A percentile compares a stretch with the other conserved stretches of the same genome.
phyloP scores from a whole-genome alignment of 1,140 invertebrate species.

The Panagrolaimus sp. region DNA sequence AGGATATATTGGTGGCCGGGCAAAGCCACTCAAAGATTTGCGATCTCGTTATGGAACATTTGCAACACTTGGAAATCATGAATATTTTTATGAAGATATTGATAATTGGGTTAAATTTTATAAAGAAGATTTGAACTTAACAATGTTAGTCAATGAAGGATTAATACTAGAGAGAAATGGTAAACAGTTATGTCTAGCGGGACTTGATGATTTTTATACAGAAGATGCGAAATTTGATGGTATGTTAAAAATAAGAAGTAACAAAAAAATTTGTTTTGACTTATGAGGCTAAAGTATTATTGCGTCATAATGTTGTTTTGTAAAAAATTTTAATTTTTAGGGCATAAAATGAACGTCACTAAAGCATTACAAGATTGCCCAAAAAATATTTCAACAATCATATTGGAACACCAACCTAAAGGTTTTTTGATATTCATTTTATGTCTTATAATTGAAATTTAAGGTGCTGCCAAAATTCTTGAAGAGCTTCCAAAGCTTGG shows the following conservation, averaged over 20 bases:
- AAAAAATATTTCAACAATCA: conserved; percentile 18
- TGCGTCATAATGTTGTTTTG: too few species aligned
- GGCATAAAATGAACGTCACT: conserved; percentile 31
- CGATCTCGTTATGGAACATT: conserved; percentile 38
- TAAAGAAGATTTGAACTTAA: conserved; percentile 27
- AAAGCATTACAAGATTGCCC: conserved; percentile 36
- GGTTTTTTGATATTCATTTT: too few species aligned
- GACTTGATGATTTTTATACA: conserved; percentile 36
- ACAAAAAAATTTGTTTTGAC: too few species aligned
- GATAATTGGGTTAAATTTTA: conserved; percentile 43
- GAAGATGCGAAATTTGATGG: conserved; percentile 25
- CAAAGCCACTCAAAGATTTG: conserved; percentile 27
- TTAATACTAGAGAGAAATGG: conserved; percentile 12
- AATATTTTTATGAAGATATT: conserved; percentile 28
- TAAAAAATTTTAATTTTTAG: too few species aligned
- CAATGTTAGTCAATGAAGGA: conserved; percentile 26
- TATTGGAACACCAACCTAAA: conserved; percentile 43
- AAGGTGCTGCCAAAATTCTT: conserved; percentile 34
- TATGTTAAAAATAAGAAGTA: too few species aligned
- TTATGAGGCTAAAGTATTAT: too few species aligned
- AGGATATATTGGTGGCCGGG: conserved; percentile 19
- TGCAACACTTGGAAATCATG: conserved; percentile 34
- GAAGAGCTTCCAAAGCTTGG: conserved; percentile 10
- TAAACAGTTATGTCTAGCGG: conserved; percentile 29
- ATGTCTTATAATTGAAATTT: too few species aligned